Percentiles rank a stretch among this genome's conserved stretches.
Conservation (phyloP, 2,113 vertebrate species). For the Microcebus lehilahytsara region DNA sequence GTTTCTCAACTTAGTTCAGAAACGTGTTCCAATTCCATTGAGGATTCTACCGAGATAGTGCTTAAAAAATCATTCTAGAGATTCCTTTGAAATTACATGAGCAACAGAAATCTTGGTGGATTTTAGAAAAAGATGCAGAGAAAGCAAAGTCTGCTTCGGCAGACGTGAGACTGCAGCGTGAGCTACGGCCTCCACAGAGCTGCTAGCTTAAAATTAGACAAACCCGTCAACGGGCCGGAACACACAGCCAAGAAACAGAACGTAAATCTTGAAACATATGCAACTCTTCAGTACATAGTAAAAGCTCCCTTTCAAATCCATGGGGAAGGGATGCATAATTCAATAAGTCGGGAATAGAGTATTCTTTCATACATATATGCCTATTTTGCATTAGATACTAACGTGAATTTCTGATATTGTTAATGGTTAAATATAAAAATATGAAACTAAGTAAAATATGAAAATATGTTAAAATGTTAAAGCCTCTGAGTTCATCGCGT, state of each 20-base stretch:
- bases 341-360: background rate
- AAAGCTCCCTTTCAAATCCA: background rate
- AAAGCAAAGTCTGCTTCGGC: background rate
- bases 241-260: background rate
- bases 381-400: background rate
- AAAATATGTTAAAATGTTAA: background rate
- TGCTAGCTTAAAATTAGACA: background rate
- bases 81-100: background rate
- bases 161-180: background rate
- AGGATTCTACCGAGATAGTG: background rate
- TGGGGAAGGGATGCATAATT: background rate
- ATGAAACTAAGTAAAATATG: background rate
- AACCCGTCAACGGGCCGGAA: accelerated
- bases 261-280: too few relatives aligned
- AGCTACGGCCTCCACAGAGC: background rate
- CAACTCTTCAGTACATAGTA: background rate
- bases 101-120: background rate
- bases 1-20: background rate
- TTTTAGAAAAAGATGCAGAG: background rate
- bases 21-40: background rate
- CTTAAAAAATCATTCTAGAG: background rate
- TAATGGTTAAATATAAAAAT: background rate
- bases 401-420: background rate
- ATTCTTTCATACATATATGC: background rate
- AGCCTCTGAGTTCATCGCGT: background rate